Conservation (phyloP, 53 echinoderm and acorn worm species). For the Henricia sp. region DNA sequence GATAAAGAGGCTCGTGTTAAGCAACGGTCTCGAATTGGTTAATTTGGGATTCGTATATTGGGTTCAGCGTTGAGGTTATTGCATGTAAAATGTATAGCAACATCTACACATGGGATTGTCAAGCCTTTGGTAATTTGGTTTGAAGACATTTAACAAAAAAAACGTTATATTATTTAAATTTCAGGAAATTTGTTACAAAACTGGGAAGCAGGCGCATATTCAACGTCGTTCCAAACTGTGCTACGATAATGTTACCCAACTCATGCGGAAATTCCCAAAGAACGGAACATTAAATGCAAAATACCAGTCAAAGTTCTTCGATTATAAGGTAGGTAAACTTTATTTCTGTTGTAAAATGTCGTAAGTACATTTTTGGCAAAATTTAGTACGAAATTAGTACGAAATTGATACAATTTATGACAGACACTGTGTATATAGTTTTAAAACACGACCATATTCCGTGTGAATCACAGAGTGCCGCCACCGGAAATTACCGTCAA, state of each 20-base stretch:
- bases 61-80: too few relatives aligned
- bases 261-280: constrained; percentile 54
- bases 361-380: neutral
- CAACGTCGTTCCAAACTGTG: neutral
- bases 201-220: neutral
- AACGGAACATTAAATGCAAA: constrained; percentile 49
- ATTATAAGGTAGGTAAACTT: constrained; percentile 60
- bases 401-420: neutral
- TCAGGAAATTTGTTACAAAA: constrained; percentile 15
- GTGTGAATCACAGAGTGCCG: neutral
- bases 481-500: constrained; percentile 17
- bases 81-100: too few relatives aligned
- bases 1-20: too few relatives aligned
- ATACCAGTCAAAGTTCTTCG: constrained; percentile 57
- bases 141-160: neutral
- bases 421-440: neutral
- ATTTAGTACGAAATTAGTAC: neutral
- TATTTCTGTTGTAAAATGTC: neutral
- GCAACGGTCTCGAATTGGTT: too few relatives aligned
- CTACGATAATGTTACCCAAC: constrained; percentile 28
- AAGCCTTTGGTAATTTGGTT: too few relatives aligned
- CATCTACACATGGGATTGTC: too few relatives aligned
- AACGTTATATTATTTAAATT: neutral
- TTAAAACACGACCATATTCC: too few relatives aligned
- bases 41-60: too few relatives aligned